Percentiles rank a stretch among this genome's conserved stretches.
Evolutionary conservation across 2,797 vertebrate genomes (phyloP).

Genomic region (Microctenopoma steveboyesi): DNA sequence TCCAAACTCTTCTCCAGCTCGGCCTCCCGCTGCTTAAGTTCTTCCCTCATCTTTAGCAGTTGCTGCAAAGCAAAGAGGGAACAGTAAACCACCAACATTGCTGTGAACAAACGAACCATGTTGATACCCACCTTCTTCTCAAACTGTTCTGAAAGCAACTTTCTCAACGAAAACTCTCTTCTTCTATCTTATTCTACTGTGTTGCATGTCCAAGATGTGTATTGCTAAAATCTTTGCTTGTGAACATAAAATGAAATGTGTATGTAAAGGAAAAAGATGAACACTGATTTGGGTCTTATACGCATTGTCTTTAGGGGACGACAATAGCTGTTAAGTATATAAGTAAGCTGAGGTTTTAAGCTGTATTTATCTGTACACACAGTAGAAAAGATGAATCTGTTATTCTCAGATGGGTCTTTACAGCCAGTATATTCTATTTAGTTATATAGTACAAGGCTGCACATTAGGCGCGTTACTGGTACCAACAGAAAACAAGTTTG

Average conservation of each 20-base stretch:
- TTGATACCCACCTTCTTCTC: slow-evolving; percentile 12
- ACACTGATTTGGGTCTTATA: slow-evolving; percentile 15
- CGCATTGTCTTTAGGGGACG: slow-evolving; percentile 5
- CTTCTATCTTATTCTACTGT: not conserved
- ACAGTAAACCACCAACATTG: slow-evolving; percentile 20
- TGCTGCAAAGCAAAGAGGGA: slow-evolving; percentile 82
- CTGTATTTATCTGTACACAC: slow-evolving; percentile 31
- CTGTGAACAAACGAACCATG: slow-evolving; percentile 28
- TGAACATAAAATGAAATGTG: slow-evolving; percentile 14
- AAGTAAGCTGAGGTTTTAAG: slow-evolving; percentile 17
- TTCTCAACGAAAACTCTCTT: slow-evolving; percentile 8
- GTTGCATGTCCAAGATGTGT: not conserved
- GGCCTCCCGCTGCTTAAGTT: slow-evolving; percentile 89
- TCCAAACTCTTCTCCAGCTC: slow-evolving; percentile 91
- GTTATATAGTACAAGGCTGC: not conserved
- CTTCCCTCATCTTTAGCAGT: slow-evolving; percentile 92
- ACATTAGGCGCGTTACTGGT: slow-evolving; percentile 6
- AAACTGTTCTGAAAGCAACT: slow-evolving; percentile 28
- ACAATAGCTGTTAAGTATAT: not conserved
- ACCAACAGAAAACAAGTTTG: slow-evolving; percentile 17
- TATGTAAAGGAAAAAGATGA: not conserved
- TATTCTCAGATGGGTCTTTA: slow-evolving; percentile 14
- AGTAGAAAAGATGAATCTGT: slow-evolving; percentile 36
- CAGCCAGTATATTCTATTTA: not conserved
- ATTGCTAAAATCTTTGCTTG: slow-evolving; percentile 6